phyloP scores from a whole-genome alignment of 2,113 vertebrate species.

The Bos javanicus region DNA sequence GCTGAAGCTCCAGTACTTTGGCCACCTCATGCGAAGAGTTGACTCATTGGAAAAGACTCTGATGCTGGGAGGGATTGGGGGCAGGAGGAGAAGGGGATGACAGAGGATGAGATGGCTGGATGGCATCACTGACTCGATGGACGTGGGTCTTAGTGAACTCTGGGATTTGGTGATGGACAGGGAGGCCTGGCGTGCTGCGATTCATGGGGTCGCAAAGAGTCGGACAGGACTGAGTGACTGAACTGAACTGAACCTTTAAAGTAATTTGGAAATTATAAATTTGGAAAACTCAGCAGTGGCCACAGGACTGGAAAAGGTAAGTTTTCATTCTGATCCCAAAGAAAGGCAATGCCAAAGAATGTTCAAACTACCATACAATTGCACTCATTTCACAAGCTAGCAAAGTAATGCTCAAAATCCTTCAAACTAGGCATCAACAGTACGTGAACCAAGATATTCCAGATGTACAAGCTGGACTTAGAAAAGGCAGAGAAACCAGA shows the following conservation, averaged over 20 bases:
- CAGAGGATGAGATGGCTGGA: no score
- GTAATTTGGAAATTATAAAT: background rate
- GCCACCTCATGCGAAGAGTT: no score
- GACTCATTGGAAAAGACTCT: no score
- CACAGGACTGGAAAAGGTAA: background rate
- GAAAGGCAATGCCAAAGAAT: background rate
- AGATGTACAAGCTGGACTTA: background rate
- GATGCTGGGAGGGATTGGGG: no score
- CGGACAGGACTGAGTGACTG: no score
- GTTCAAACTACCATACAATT: background rate
- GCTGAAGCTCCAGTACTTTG: no score
- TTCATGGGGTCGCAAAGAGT: no score
- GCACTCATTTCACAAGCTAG: background rate
- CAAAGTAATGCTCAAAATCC: background rate
- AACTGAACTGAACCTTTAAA: background rate
- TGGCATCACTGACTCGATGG: no score
- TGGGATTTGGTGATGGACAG: no score
- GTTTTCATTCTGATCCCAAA: background rate
- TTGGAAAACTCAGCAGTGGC: background rate
- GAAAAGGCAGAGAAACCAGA: background rate
- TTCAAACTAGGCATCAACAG: background rate
- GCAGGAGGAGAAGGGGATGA: no score
- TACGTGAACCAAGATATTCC: background rate
- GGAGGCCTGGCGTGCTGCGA: no score
- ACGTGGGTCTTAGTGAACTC: no score